A percentile compares a stretch with the other conserved stretches of the same genome.
phyloP scores from a whole-genome alignment of 2,797 vertebrate species.

The Borostomias antarcticus region DNA sequence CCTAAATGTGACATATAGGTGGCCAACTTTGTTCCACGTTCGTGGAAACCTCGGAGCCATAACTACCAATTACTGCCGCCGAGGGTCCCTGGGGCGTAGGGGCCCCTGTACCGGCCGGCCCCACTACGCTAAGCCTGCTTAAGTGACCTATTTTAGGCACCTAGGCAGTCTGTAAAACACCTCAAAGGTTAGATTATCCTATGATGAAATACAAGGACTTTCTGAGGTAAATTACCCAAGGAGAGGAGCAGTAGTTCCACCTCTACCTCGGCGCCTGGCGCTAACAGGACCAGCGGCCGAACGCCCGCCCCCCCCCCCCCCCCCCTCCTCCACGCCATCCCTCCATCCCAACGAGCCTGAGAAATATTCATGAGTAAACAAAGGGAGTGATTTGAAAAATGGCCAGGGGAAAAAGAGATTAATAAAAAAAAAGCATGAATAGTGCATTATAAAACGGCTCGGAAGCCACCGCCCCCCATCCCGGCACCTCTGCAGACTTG shows the following conservation, averaged over 20 bases:
- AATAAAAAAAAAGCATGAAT: slow-evolving; percentile 76
- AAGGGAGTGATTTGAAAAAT: slow-evolving; percentile 79
- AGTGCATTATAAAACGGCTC: slow-evolving; percentile 66
- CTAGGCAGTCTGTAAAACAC: slow-evolving; percentile 69
- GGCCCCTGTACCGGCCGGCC: slow-evolving; percentile 45
- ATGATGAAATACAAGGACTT: slow-evolving; percentile 73
- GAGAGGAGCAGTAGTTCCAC: slow-evolving; percentile 42
- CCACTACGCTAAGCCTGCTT: slow-evolving; percentile 69
- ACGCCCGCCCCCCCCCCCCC: neutral
- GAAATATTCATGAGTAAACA: slow-evolving; percentile 84
- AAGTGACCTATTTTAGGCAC: slow-evolving; percentile 75
- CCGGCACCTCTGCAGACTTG: slow-evolving; percentile 63
- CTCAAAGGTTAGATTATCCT: slow-evolving; percentile 77
- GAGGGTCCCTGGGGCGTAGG: slow-evolving; percentile 60
- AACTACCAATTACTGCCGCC: slow-evolving; percentile 73
- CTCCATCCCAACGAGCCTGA: slow-evolving; percentile 52
- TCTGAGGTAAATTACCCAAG: slow-evolving; percentile 64
- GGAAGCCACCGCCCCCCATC: slow-evolving; percentile 42
- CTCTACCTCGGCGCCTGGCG: slow-evolving; percentile 16
- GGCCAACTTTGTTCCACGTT: slow-evolving; percentile 65
- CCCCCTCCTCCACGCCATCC: slow-evolving; percentile 10
- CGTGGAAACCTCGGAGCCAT: slow-evolving; percentile 60
- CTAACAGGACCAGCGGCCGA: slow-evolving; percentile 25
- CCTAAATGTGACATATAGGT: slow-evolving; percentile 68
- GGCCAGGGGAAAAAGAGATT: slow-evolving; percentile 76